These are phyloP conservation scores for Nettapus auritus DNA, from an alignment of 2,113 vertebrate genomes.

Conservation along the genomic window DNA sequence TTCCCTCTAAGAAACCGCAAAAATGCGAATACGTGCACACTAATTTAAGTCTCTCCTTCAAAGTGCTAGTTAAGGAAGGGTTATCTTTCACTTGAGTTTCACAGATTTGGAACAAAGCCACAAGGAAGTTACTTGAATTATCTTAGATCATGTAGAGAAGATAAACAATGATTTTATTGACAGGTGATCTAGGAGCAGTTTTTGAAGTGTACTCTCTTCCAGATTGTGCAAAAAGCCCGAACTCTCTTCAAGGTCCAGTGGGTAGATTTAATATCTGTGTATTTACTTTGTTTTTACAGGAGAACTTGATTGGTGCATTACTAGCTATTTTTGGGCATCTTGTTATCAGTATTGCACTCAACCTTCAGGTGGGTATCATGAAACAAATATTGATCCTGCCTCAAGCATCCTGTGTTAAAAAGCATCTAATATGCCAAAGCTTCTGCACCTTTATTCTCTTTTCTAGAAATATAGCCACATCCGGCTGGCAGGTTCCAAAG, in stretches of 20 bases:
- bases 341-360: conserved; percentile 91
- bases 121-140: neutral
- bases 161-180: neutral
- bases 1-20: neutral
- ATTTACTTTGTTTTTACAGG: conserved; percentile 75
- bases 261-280: neutral
- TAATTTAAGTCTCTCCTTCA: neutral
- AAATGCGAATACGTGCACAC: neutral
- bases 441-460: neutral
- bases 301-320: conserved; percentile 94
- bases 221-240: neutral
- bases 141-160: neutral
- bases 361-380: conserved; percentile 86
- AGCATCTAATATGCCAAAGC: rapidly evolving
- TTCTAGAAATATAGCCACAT: conserved; percentile 93
- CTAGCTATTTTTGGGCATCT: conserved; percentile 95
- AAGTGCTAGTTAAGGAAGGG: neutral
- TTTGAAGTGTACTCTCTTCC: neutral
- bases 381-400: neutral
- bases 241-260: neutral
- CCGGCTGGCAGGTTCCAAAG: conserved; percentile 86
- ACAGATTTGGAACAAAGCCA: neutral
- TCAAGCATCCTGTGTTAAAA: neutral
- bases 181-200: neutral
- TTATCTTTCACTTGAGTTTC: neutral